A percentile compares a stretch with the other conserved stretches of the same genome.
Conservation (phyloP, 2,888 invertebrate species). For the Caenorhabditis auriculariae region DNA sequence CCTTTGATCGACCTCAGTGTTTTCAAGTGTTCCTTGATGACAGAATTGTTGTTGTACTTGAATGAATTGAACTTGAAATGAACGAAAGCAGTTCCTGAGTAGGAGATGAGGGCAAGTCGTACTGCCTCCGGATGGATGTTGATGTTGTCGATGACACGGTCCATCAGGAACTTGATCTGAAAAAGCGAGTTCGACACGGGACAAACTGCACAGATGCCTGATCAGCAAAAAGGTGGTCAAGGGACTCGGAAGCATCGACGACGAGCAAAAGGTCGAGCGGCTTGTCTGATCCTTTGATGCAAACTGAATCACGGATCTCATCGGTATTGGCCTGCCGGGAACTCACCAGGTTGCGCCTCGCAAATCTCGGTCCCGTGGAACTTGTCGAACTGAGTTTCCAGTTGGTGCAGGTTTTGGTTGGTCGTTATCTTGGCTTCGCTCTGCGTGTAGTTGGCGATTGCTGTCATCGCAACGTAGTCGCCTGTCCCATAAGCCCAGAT, state of each 20-base stretch:
- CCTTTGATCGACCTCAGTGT: slow-evolving; percentile 50
- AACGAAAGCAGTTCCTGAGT: slow-evolving; percentile 50
- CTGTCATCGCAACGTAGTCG: slow-evolving; percentile 61
- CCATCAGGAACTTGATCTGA: slow-evolving; percentile 49
- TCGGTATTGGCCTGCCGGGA: neutral
- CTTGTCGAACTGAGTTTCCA: slow-evolving; percentile 53
- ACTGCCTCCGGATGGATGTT: slow-evolving; percentile 62
- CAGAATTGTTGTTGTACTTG: slow-evolving; percentile 50
- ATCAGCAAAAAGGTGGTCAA: slow-evolving; percentile 55
- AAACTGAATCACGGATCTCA: slow-evolving; percentile 30
- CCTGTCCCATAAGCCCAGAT: slow-evolving; percentile 63
- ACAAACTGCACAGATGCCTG: slow-evolving; percentile 18
- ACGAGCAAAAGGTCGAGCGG: slow-evolving; percentile 58
- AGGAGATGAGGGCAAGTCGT: slow-evolving; percentile 54
- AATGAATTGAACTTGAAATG: slow-evolving; percentile 59
- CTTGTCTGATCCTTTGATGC: slow-evolving; percentile 59
- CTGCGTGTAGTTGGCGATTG: slow-evolving; percentile 55
- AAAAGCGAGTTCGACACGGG: neutral
- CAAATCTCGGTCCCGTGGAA: slow-evolving; percentile 60
- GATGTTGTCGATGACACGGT: slow-evolving; percentile 55
- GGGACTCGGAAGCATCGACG: slow-evolving; percentile 59
- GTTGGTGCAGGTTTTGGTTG: slow-evolving; percentile 52
- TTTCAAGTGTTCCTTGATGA: slow-evolving; percentile 48
- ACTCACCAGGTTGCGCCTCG: slow-evolving; percentile 53
- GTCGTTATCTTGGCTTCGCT: slow-evolving; percentile 54